Percentiles rank a stretch among this genome's conserved stretches.
Evolutionary conservation across 2,888 invertebrate genomes (phyloP).

Genomic region (Dolomedes plantarius): DNA sequence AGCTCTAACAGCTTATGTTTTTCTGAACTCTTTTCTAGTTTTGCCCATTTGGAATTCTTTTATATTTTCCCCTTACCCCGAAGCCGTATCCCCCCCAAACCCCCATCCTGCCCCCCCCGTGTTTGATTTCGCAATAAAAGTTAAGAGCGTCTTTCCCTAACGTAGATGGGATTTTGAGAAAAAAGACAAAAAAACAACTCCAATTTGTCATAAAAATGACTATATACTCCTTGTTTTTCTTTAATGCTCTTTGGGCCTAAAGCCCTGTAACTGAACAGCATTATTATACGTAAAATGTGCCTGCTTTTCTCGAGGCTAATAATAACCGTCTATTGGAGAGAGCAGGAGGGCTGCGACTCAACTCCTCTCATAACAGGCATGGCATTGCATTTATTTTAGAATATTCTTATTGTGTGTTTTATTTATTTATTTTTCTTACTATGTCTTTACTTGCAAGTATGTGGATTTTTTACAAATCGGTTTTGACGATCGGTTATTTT

Average conservation of each 20-base stretch:
- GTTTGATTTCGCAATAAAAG: slow-evolving; percentile 64
- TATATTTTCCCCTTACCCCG: not conserved
- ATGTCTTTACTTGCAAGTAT: not conserved
- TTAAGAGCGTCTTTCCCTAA: slow-evolving; percentile 36
- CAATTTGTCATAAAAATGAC: slow-evolving; percentile 69
- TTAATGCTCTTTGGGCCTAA: slow-evolving; percentile 43
- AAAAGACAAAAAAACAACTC: slow-evolving; percentile 34
- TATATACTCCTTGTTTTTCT: slow-evolving; percentile 26
- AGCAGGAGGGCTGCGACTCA: slow-evolving; percentile 36
- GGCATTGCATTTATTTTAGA: slow-evolving; percentile 2
- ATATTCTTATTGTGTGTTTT: not conserved
- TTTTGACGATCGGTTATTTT: slow-evolving; percentile 1
- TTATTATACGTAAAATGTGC: slow-evolving; percentile 58
- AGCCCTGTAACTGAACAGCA: slow-evolving; percentile 24
- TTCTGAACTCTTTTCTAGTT: not conserved
- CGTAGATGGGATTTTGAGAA: slow-evolving; percentile 47
- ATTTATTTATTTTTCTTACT: not conserved
- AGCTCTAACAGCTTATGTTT: slow-evolving; percentile 1
- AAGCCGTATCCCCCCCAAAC: not conserved
- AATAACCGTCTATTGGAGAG: slow-evolving; percentile 54
- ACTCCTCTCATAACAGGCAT: slow-evolving; percentile 6
- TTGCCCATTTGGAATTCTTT: not conserved
- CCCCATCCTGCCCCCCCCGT: not conserved
- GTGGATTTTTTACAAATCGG: not conserved
- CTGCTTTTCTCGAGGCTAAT: slow-evolving; percentile 26